Base-by-base conservation (phyloP, 2,113 vertebrate genomes). In the Cacatua alba region DNA sequence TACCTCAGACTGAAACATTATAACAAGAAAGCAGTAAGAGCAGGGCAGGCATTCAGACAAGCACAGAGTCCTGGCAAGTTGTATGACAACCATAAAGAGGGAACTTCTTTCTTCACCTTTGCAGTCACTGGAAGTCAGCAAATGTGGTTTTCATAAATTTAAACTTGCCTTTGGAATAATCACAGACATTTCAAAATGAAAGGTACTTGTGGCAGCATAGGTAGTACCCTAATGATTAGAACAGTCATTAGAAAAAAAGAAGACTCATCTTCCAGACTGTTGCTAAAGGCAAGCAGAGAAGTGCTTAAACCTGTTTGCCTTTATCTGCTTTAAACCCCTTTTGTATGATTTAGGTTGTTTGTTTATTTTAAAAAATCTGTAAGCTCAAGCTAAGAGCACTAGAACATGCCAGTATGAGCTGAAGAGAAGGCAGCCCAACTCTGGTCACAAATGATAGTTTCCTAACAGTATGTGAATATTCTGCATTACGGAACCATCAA, bases 201-300 rank as follows among this genome's bases (percentile, higher is more conserved):
- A 28, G 8, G 31, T 51, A 55, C 2, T 60, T 89, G 28, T 84
- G 18, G 17, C 12, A 74, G 5, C 15, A 74, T 13, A 74, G 25
- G 48, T 41, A 10, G 13, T 25, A 60, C 8, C 5, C 6, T 46
- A 14, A 17, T 55, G 24, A n/a, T 60, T 60, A 81, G 59, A 25
- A 49, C 15, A 64, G 41, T 26, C 2, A 33, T 49, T 35, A 65
- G 26, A 74, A 84, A 37, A 0, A 0, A 44, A 9, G 10, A 59
- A 82, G 82, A 69, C 12, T 89, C 21, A 35, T 43, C 46, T 90
- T 82, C 35, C 49, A 67, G 53, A 55, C 17, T n/a, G 6, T 31
- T 84, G 7, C 2, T 65, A 46, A 46, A 43, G 25, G 25, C 3
- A 43, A 81, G 19, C 4, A 74, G 5, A 82, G 8, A 57, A 57